A percentile compares a stretch with the other conserved stretches of the same genome.
phyloP scores from a whole-genome alignment of 2,113 vertebrate genomes.

The Carlito syrichta region DNA sequence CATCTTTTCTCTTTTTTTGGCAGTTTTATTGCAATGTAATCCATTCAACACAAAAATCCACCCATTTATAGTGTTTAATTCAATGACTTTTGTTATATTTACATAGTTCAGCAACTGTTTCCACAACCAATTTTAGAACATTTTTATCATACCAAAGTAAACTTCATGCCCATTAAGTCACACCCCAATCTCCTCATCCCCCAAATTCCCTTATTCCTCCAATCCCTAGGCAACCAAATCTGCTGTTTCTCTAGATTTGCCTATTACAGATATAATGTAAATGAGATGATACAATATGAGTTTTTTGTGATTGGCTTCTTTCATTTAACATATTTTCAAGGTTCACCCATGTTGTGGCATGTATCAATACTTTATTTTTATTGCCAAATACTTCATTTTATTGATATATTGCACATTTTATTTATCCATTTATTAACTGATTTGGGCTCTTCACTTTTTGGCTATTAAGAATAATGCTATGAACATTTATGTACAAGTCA shows the following conservation, averaged over 20 bases:
- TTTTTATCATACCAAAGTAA: not conserved
- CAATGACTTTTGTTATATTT: not conserved
- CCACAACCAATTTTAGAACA: not conserved
- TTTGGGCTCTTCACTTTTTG: not conserved
- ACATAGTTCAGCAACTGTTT: not conserved
- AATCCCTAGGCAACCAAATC: not conserved
- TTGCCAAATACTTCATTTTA: not conserved
- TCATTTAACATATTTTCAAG: not conserved
- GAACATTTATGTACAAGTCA: not conserved
- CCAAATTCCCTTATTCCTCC: accelerated
- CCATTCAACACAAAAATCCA: not conserved
- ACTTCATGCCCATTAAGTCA: not conserved
- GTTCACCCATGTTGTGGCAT: not conserved
- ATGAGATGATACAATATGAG: not conserved
- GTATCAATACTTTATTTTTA: not conserved
- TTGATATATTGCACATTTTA: not conserved
- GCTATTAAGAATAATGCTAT: not conserved
- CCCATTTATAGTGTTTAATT: not conserved
- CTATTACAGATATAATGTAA: not conserved
- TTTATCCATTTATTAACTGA: not conserved
- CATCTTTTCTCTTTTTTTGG: not conserved
- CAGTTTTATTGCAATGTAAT: not conserved
- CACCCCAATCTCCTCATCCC: no score
- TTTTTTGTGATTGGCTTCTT: not conserved
- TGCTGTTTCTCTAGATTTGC: not conserved